Conservation (phyloP, 2,888 invertebrate species). For the Desoria tigrina region DNA sequence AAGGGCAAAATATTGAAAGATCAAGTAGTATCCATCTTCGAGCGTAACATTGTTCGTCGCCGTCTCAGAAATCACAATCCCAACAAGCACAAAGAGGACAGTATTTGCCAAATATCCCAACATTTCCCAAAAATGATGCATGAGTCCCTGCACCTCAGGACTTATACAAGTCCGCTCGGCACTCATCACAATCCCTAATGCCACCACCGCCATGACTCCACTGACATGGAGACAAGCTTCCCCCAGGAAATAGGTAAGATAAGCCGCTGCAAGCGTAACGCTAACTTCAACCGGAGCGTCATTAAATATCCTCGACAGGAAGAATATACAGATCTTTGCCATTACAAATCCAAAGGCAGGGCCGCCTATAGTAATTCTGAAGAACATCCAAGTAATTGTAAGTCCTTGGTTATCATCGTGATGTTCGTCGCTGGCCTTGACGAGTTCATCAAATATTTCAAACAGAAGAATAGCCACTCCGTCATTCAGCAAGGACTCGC, state of each 20-base stretch:
- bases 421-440: conserved; percentile 9
- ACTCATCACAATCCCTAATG: conserved; percentile 58
- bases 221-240: conserved; percentile 55
- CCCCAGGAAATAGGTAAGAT: conserved; percentile 57
- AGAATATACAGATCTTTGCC: conserved; percentile 56
- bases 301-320: conserved; percentile 56
- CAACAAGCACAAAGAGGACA: conserved; percentile 65
- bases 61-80: conserved; percentile 64
- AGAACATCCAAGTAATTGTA: conserved; percentile 30
- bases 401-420: conserved; percentile 9
- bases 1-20: conserved; percentile 58
- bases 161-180: conserved; percentile 57
- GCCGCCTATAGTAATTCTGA: conserved; percentile 38
- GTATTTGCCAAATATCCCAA: conserved; percentile 62
- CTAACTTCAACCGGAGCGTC: conserved; percentile 58
- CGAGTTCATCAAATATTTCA: conserved; percentile 36
- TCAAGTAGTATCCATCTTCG: conserved; percentile 61
- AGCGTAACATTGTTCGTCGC: conserved; percentile 59
- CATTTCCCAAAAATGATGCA: conserved; percentile 59
- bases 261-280: conserved; percentile 58
- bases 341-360: conserved; percentile 56
- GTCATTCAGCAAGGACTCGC: conserved; percentile 60
- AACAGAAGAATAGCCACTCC: conserved; percentile 55
- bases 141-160: conserved; percentile 58
- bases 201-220: conserved; percentile 59